Conservation (phyloP, 2,888 invertebrate species). For the Anarsia innoxiella region DNA sequence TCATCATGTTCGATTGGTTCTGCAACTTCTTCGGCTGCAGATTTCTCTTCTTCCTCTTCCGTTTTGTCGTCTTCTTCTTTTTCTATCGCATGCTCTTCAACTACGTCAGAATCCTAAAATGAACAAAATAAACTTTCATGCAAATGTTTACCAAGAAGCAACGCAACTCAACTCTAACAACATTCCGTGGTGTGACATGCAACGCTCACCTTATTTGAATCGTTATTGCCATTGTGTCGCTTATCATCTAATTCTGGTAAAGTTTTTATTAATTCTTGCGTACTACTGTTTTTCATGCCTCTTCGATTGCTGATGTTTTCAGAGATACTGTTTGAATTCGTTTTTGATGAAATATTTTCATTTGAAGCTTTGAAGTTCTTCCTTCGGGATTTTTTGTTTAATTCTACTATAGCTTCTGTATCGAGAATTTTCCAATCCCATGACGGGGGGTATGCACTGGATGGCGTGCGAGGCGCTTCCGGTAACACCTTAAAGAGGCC, state of each 20-base stretch:
- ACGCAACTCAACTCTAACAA: slow-evolving; percentile 53
- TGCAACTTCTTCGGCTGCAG: slow-evolving; percentile 9
- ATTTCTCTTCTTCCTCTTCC: slow-evolving; percentile 11
- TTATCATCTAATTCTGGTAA: slow-evolving; percentile 60
- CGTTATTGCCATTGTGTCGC: slow-evolving; percentile 29
- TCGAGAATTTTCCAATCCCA: slow-evolving; percentile 84
- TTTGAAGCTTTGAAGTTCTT: slow-evolving; percentile 53
- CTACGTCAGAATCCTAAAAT: slow-evolving; percentile 54
- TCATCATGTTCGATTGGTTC: slow-evolving; percentile 8
- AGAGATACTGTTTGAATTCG: slow-evolving; percentile 55
- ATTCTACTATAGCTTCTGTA: slow-evolving; percentile 58
- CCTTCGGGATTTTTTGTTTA: slow-evolving; percentile 55
- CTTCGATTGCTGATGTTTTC: slow-evolving; percentile 45
- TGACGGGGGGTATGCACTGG: slow-evolving; percentile 78
- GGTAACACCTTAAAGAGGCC: slow-evolving; percentile 81
- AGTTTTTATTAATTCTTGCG: slow-evolving; percentile 58
- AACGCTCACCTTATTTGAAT: slow-evolving; percentile 47
- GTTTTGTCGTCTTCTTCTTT: slow-evolving; percentile 10
- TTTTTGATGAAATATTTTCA: slow-evolving; percentile 66
- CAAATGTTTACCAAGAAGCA: slow-evolving; percentile 61
- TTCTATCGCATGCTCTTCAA: slow-evolving; percentile 20
- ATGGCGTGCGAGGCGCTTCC: slow-evolving; percentile 87
- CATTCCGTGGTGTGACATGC: slow-evolving; percentile 45
- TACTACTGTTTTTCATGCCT: slow-evolving; percentile 61
- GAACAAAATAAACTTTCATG: slow-evolving; percentile 56